Percentiles rank a stretch among this genome's conserved stretches.
phyloP scores from a whole-genome alignment of 2,797 vertebrate genomes.

The Gadopsis bispinosus region DNA sequence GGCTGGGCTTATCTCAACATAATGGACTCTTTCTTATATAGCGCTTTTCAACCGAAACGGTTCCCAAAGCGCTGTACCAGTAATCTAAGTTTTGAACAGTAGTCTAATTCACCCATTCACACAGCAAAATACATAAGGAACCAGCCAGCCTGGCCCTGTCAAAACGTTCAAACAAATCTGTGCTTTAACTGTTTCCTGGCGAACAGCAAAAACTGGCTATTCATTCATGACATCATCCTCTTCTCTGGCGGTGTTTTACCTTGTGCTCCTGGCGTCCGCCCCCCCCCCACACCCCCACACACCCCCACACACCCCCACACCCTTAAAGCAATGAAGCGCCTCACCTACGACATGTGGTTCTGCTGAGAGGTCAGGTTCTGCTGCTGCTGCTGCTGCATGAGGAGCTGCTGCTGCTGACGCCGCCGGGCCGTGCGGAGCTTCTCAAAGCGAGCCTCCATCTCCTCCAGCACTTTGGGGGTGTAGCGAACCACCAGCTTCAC shows the following conservation, averaged over 20 bases:
- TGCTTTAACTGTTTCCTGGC: neutral
- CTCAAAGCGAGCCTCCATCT: slow-evolving; percentile 99
- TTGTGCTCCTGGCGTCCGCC: neutral
- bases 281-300: slow-evolving; percentile 57
- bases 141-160: neutral
- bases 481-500: slow-evolving; percentile 99
- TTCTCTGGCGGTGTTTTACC: neutral
- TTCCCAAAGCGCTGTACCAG: no score
- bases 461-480: slow-evolving; percentile 98
- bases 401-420: slow-evolving; percentile 95
- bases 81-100: no score
- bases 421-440: slow-evolving; percentile 96
- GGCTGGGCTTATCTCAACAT: neutral
- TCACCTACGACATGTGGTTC: slow-evolving; percentile 99
- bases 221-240: neutral
- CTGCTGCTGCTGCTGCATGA: slow-evolving; percentile 94
- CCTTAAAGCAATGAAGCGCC: slow-evolving; percentile 89
- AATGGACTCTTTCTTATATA: no score
- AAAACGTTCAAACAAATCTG: no score
- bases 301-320: no score
- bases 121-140: neutral
- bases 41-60: no score
- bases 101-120: no score
- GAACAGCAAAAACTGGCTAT: no score
- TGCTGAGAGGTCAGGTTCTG: slow-evolving; percentile 91